Evolutionary conservation across 2,888 invertebrate genomes (phyloP).

Genomic region (Drosophila tanythrix): DNA sequence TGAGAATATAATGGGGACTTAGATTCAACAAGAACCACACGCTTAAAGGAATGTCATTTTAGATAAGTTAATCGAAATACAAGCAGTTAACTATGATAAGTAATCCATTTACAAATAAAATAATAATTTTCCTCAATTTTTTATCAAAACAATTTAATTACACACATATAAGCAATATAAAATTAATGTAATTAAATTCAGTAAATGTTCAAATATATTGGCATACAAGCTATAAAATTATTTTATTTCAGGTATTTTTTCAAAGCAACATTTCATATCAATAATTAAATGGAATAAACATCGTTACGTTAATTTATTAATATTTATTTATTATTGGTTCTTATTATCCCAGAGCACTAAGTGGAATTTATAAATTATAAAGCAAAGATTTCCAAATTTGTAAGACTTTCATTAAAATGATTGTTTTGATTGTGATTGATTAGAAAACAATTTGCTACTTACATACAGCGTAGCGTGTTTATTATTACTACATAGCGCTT

Average conservation of each 20-base stretch:
- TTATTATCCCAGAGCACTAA: background rate
- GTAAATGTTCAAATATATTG: too few relatives aligned
- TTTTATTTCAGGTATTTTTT: too few relatives aligned
- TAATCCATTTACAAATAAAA: background rate
- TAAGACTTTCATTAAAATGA: background rate
- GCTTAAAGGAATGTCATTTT: background rate
- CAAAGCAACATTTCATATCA: background rate
- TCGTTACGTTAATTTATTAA: background rate
- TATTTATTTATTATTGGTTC: background rate
- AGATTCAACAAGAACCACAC: background rate
- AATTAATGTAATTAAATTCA: too few relatives aligned
- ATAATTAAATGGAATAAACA: background rate
- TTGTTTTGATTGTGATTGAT: background rate
- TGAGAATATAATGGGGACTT: background rate
- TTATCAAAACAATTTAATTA: background rate
- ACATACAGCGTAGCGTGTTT: too few relatives aligned
- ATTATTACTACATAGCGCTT: background rate
- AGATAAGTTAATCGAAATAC: background rate
- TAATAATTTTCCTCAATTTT: too few relatives aligned
- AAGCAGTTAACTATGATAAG: background rate
- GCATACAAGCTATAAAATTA: too few relatives aligned
- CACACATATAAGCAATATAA: background rate
- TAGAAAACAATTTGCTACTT: background rate
- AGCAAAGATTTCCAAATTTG: background rate
- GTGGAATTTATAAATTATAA: background rate